phyloP scores from a whole-genome alignment of 2,888 invertebrate genomes.

The Stegophylla sp. region DNA sequence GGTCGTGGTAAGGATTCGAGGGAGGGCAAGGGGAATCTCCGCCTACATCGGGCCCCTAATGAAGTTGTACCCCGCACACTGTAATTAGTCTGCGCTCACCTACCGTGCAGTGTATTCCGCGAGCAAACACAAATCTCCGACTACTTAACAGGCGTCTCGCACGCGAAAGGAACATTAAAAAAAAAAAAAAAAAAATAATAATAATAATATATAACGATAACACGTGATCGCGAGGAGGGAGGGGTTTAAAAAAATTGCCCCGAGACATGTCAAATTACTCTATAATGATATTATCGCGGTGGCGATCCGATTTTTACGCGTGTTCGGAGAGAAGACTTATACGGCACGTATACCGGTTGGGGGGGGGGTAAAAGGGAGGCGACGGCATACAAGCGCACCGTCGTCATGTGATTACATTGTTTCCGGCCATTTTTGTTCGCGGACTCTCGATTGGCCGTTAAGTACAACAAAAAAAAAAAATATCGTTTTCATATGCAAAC shows the following conservation, averaged over 20 bases:
- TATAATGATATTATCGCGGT: slow-evolving; percentile 33
- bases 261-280: slow-evolving; percentile 42
- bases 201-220: slow-evolving; percentile 21
- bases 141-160: slow-evolving; percentile 49
- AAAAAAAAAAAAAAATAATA: slow-evolving; percentile 31
- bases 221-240: background rate
- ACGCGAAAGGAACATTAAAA: slow-evolving; percentile 53
- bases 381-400: background rate
- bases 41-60: slow-evolving; percentile 8
- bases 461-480: slow-evolving; percentile 17
- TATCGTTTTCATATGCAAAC: slow-evolving; percentile 13
- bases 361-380: slow-evolving; percentile 1
- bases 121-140: background rate
- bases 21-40: background rate
- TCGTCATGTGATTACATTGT: slow-evolving; percentile 46
- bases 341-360: background rate
- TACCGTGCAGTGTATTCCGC: background rate
- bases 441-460: slow-evolving; percentile 40
- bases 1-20: no score
- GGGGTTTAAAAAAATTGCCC: slow-evolving; percentile 34
- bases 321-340: background rate
- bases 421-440: slow-evolving; percentile 54
- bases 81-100: slow-evolving; percentile 45
- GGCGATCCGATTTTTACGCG: slow-evolving; percentile 24
- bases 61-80: slow-evolving; percentile 39